A percentile compares a stretch with the other conserved stretches of the same genome.
Conservation (phyloP, 2,113 vertebrate species). For the Gallinago jamesoni region DNA sequence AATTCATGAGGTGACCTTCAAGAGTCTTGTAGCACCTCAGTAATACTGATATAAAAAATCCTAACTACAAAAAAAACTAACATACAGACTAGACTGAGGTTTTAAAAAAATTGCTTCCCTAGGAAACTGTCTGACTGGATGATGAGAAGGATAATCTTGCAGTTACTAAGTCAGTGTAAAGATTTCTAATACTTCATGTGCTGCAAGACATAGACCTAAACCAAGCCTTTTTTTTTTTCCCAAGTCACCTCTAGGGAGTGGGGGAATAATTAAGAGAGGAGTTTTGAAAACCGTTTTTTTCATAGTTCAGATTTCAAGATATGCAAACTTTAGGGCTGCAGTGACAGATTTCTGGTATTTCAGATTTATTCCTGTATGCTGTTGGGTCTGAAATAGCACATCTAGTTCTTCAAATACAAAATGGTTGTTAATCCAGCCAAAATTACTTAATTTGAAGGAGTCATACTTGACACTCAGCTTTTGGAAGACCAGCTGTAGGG, state of each 20-base stretch:
- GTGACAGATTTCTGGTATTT: neutral
- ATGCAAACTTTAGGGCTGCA: neutral
- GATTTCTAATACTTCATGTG: neutral
- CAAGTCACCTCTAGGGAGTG: neutral
- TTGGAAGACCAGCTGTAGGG: neutral
- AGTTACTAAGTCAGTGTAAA: neutral
- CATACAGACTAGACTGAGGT: neutral
- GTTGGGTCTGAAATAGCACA: neutral
- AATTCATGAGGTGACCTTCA: neutral
- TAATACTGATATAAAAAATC: neutral
- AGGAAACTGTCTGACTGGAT: neutral
- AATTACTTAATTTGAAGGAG: neutral
- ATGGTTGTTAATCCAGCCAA: neutral
- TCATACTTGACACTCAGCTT: neutral
- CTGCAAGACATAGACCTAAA: neutral
- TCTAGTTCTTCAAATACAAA: neutral
- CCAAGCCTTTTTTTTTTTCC: neutral
- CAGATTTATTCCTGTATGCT: neutral
- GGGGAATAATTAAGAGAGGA: neutral
- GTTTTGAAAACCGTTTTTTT: neutral
- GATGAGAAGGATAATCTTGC: neutral
- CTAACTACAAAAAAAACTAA: neutral
- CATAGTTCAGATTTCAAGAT: neutral
- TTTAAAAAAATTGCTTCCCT: neutral
- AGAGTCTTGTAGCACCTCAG: neutral